phyloP scores from a whole-genome alignment of 2,888 invertebrate species.

The Nomada fabriciana region DNA sequence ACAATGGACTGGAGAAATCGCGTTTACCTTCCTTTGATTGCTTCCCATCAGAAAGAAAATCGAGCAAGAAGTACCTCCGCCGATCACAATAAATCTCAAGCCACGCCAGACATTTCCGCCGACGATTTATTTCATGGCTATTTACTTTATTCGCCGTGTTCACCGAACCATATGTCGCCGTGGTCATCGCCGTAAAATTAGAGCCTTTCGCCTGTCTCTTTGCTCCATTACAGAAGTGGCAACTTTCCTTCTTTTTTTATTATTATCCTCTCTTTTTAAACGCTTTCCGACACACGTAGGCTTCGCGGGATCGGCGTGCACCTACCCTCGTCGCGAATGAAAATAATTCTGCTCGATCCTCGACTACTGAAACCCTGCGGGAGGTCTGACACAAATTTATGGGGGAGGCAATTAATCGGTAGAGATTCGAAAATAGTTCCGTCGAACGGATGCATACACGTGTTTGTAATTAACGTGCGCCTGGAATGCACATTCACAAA shows the following conservation, averaged over 20 bases:
- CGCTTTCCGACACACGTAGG: background rate
- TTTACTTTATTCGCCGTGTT: slow-evolving; percentile 50
- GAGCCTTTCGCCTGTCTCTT: slow-evolving; percentile 36
- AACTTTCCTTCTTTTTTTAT: too few relatives aligned
- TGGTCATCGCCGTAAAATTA: slow-evolving; percentile 52
- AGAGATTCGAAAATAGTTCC: background rate
- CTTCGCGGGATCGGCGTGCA: too few relatives aligned
- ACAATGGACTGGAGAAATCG: too few relatives aligned
- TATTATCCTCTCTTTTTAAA: background rate
- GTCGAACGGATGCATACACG: too few relatives aligned
- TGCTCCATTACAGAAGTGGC: slow-evolving; percentile 35
- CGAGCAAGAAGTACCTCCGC: slow-evolving; percentile 28
- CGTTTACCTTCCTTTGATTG: slow-evolving; percentile 31
- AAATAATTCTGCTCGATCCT: background rate
- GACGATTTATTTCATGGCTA: slow-evolving; percentile 62
- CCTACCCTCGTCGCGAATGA: background rate
- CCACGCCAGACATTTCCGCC: slow-evolving; percentile 17
- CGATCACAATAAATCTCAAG: slow-evolving; percentile 48
- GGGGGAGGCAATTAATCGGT: slow-evolving; percentile 1
- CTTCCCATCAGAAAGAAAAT: slow-evolving; percentile 37
- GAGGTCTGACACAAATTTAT: background rate
- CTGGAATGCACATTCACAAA: too few relatives aligned
- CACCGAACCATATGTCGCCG: background rate
- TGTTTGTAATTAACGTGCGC: too few relatives aligned
- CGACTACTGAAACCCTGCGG: background rate